These are phyloP conservation scores for Timema cristinae DNA, from an alignment of 2,888 invertebrate genomes.

Conservation along the genomic window DNA sequence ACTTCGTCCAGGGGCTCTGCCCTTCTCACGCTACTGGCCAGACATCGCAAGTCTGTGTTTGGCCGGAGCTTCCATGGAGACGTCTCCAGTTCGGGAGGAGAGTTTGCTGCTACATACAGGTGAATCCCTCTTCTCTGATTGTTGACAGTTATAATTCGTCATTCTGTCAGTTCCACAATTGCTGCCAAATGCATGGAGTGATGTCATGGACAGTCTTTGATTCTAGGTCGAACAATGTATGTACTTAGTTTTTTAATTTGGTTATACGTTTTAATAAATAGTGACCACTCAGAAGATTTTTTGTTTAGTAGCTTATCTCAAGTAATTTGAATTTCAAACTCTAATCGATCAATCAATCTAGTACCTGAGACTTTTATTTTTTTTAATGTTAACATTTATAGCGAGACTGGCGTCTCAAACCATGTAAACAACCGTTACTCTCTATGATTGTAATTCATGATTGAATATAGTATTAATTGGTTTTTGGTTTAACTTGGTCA, in stretches of 20 bases:
- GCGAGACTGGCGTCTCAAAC: too few relatives aligned
- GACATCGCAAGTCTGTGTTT: slow-evolving; percentile 76
- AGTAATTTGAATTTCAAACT: too few relatives aligned
- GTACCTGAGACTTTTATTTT: too few relatives aligned
- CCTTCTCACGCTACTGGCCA: slow-evolving; percentile 59
- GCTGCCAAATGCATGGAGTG: neutral
- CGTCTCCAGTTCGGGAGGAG: slow-evolving; percentile 41
- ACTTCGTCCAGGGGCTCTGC: slow-evolving; percentile 51
- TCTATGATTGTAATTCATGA: too few relatives aligned
- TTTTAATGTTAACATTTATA: too few relatives aligned
- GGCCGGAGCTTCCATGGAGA: slow-evolving; percentile 64
- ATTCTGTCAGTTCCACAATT: neutral
- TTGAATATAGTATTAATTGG: too few relatives aligned
- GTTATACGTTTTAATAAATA: too few relatives aligned
- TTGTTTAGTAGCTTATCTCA: too few relatives aligned
- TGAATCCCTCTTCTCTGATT: neutral
- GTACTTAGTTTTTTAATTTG: neutral
- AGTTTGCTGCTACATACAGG: slow-evolving; percentile 20
- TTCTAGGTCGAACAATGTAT: neutral
- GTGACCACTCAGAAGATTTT: too few relatives aligned
- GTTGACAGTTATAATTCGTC: neutral
- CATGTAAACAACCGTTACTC: too few relatives aligned
- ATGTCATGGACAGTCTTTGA: slow-evolving; percentile 29
- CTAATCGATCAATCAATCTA: too few relatives aligned
- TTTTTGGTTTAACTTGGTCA: too few relatives aligned